Evolutionary conservation across 2,797 vertebrate species (phyloP).

Genomic region (Myotis daubentonii): DNA sequence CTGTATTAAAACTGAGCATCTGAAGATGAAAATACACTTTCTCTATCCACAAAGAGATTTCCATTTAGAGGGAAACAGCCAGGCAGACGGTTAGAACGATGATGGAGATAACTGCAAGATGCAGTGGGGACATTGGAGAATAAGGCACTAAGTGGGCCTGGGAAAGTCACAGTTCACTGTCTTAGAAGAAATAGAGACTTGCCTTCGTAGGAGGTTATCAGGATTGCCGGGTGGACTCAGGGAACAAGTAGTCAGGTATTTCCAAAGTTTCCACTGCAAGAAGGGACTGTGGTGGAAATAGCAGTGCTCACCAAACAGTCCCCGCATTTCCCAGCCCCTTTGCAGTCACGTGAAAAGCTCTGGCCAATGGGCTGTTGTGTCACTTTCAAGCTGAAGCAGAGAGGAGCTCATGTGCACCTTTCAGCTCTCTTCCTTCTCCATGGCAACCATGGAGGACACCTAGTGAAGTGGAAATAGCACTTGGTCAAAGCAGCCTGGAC

Average conservation of each 20-base stretch:
- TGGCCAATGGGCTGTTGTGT: background rate
- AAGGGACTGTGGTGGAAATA: background rate
- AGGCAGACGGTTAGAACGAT: background rate
- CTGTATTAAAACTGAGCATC: background rate
- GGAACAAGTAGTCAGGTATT: background rate
- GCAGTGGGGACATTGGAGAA: background rate
- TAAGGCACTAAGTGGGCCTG: background rate
- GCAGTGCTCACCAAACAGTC: background rate
- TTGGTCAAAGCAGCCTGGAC: background rate
- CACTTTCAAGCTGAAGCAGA: background rate
- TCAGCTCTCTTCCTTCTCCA: background rate
- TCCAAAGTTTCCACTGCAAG: background rate
- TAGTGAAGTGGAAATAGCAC: background rate
- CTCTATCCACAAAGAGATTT: constrained; percentile 8
- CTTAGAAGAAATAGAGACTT: constrained; percentile 41
- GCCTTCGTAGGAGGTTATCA: background rate
- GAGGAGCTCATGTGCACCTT: background rate
- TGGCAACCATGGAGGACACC: background rate
- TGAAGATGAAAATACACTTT: constrained; percentile 29
- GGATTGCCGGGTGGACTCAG: background rate
- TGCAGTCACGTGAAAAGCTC: background rate
- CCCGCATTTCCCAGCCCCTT: background rate
- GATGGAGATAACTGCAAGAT: background rate
- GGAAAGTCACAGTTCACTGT: background rate
- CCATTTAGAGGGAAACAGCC: background rate